A percentile compares a stretch with the other conserved stretches of the same genome.
Conservation (phyloP, 2,888 invertebrate species). For the Aleiodes leptofemur region DNA sequence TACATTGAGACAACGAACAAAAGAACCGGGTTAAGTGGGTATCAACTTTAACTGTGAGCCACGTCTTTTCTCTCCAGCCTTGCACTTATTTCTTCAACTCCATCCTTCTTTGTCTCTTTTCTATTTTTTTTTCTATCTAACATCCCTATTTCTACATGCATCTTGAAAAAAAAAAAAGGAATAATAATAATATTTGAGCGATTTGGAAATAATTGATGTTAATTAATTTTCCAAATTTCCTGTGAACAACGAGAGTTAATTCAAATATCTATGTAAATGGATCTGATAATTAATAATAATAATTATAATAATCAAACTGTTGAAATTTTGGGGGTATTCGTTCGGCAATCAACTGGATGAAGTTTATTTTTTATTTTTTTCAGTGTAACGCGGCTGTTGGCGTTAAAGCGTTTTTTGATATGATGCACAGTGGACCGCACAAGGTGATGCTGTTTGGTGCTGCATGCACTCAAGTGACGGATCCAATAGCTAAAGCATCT, state of each 20-base stretch:
- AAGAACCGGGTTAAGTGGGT: conserved; percentile 63
- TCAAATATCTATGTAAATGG: too few relatives aligned
- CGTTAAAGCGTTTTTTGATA: conserved; percentile 96
- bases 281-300: too few relatives aligned
- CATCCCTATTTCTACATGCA: too few relatives aligned
- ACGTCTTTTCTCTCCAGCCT: conserved; percentile 17
- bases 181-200: conserved; percentile 5
- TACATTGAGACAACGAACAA: conserved; percentile 54
- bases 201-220: too few relatives aligned
- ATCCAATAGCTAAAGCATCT: conserved; percentile 97
- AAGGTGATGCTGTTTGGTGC: conserved; percentile 98
- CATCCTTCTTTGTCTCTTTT: background rate
- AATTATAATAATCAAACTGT: background rate
- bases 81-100: conserved; percentile 28
- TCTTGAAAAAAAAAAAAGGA: background rate
- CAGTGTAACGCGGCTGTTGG: conserved; percentile 97
- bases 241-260: too few relatives aligned
- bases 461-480: conserved; percentile 96
- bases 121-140: too few relatives aligned
- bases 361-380: conserved; percentile 57
- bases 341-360: background rate
- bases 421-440: conserved; percentile 95
- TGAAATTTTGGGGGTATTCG: too few relatives aligned
- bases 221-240: too few relatives aligned
- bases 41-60: conserved; percentile 57